Evolutionary conservation across 2,888 invertebrate species (phyloP), one percentile per base, ranked within the genome.

Genomic region (Calliscelio sp.): DNA sequence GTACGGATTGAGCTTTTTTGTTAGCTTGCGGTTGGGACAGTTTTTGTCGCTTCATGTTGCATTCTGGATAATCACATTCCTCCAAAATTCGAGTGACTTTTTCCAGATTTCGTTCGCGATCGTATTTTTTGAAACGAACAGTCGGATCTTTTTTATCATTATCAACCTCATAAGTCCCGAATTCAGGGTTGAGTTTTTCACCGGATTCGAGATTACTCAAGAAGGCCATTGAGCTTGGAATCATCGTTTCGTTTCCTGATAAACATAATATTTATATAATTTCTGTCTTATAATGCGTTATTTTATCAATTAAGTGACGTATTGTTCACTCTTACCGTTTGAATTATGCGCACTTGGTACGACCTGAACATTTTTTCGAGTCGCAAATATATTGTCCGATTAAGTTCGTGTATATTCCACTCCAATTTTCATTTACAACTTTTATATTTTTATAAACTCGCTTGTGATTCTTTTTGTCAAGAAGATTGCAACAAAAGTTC

Each of bases 91-190:
- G 16, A 51, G 8, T 14, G 1, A 51, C 22, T 18, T 66, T 63
- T 20, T 22, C 1, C 11, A 38, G 6, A 22, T 63, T 63, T 44
- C 14, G 24, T 25, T 63, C n/a, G 44, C 44, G 63, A 63, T 63
- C 63, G 44, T n/a, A n/a, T 44, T 63, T 63, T 44, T 22, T 14
- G n/a, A 38, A 63, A 44, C 7, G n/a, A 63, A 63, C 44, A 2
- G 63, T 63, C 0, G 44, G 44, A 44, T 63, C 63, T 41, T 41
- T 38, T 41, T 61, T 38, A 1, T 61, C 61, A 41, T 38, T 14
- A 24, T 59, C 59, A 2, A 11, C 22, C 38, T 18, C 16, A 7
- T 22, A 57, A 6, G 38, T 14, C 38, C 22, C 59, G 25, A n/a
- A n/a, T n/a, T 59, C 59, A 38, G 57, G 32, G 14, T n/a, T 28